phyloP scores from a whole-genome alignment of 2,113 vertebrate genomes.

The Saimiri boliviensis region DNA sequence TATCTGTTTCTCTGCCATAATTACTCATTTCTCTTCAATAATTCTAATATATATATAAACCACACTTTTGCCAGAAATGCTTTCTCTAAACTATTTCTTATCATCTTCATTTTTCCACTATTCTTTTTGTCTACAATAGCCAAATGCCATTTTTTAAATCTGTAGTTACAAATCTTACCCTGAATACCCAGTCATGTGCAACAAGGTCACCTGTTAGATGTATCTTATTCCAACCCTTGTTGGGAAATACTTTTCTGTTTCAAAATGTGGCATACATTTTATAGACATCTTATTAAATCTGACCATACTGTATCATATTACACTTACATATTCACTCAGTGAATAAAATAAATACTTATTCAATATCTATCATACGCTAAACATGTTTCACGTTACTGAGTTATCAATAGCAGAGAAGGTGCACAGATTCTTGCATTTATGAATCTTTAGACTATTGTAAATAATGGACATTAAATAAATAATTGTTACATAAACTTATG shows the following conservation, averaged over 20 bases:
- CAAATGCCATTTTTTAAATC: neutral
- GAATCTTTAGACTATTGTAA: neutral
- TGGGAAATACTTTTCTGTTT: neutral
- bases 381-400: neutral
- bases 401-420: neutral
- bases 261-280: neutral
- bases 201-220: neutral
- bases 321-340: neutral
- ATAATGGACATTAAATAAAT: neutral
- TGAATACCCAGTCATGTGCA: too few species aligned
- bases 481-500: neutral
- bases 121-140: neutral
- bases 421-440: neutral
- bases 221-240: neutral
- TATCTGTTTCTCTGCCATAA: neutral
- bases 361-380: neutral
- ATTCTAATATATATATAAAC: neutral
- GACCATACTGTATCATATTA: neutral
- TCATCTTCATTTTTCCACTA: neutral
- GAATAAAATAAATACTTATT: neutral
- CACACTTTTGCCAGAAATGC: neutral
- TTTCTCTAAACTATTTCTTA: neutral
- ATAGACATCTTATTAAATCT: neutral
- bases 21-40: neutral
- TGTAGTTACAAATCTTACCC: neutral